Conservation (phyloP, 2,113 vertebrate genomes). For the Actinemys pallida region DNA sequence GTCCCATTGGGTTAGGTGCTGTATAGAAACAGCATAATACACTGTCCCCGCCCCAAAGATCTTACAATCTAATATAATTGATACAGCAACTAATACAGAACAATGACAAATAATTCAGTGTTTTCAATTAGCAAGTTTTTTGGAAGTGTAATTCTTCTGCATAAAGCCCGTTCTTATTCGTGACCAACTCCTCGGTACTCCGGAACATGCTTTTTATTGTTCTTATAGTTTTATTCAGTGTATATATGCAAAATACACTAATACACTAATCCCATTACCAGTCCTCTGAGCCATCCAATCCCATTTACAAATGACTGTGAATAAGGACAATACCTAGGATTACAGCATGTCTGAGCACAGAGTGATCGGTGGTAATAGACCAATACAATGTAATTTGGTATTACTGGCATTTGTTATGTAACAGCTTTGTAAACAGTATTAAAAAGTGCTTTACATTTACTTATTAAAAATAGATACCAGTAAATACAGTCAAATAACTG, state of each 20-base stretch:
- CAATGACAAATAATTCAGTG: no score
- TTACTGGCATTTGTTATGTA: accelerated
- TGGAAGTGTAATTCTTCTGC: no score
- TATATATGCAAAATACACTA: accelerated
- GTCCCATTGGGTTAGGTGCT: no score
- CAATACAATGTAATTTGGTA: accelerated
- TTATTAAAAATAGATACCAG: accelerated
- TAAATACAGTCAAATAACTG: accelerated
- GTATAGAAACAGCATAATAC: no score
- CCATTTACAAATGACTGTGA: accelerated
- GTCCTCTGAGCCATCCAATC: accelerated
- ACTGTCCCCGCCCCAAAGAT: no score
- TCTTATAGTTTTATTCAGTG: accelerated
- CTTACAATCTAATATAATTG: no score
- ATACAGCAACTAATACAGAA: no score
- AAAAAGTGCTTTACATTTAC: accelerated
- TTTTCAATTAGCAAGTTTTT: no score
- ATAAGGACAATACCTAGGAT: background rate
- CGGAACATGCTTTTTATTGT: no score
- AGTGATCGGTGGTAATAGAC: accelerated
- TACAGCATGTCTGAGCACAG: accelerated
- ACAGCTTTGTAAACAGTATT: accelerated
- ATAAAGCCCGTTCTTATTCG: background rate
- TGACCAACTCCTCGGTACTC: background rate
- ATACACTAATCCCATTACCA: accelerated